Evolutionary conservation across 2,888 invertebrate species (phyloP), one percentile per base, ranked within the genome.

Genomic region (Clunio marinus): DNA sequence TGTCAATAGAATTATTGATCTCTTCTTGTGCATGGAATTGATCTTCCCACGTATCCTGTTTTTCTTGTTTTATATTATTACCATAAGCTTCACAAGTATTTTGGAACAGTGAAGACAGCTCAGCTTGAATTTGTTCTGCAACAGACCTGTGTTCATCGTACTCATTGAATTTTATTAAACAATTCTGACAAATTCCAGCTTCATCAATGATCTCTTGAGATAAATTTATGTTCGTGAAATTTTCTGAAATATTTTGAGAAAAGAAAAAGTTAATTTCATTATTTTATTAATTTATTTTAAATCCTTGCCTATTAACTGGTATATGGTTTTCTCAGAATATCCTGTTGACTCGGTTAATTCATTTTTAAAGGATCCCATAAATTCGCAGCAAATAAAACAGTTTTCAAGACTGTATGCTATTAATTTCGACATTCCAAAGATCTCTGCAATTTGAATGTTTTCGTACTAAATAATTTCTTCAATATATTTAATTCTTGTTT

Each of bases 301-400:
- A n/a, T n/a, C n/a, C 35, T 35, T 55, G 55, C 66, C 66, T 20
- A 66, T 32, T 13, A 66, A n/a, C 1, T 35, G 22, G 35, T 35
- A 66, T 55, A 66, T 66, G 1, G 66, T 51, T 35, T 66, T 66
- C n/a, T 66, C 66, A 2, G 55, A 55, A 25, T 66, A 66, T 7
- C 66, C 46, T 0, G 66, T 66, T 1, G 20, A 8, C 5, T 32
- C 24, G n/a, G 55, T 35, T 15, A 66, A 15, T 10, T 66, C 66
- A 13, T 13, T 28, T 35, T 46, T 45, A 2, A 66, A 66, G 3
- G 24, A 3, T 1, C 66, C 66, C 66, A 66, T 66, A 2, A 55
- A 20, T 35, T 66, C 66, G 22, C 35, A 55, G 20, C 66, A 66
- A 8, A 66, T 20, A 17, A 51, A 66, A 15, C 66, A 66, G 10